Percentiles rank a stretch among this genome's conserved stretches.
These are phyloP conservation scores for Centropristis striata DNA, from an alignment of 2,113 vertebrate species.

Conservation along the genomic window DNA sequence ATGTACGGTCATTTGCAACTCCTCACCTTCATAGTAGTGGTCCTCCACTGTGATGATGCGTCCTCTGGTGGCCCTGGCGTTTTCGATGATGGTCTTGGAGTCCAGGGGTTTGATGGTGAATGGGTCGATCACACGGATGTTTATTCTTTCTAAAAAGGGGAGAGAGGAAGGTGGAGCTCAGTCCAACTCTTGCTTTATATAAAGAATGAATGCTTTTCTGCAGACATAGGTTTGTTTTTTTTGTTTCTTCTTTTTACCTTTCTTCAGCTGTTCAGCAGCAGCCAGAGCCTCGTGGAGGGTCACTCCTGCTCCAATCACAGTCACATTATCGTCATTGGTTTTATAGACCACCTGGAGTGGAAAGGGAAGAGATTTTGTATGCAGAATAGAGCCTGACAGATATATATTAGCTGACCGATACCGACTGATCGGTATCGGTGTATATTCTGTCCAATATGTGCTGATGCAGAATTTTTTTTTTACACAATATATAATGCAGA, in stretches of 20 bases:
- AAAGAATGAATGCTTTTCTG: neutral
- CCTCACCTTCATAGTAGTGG: constrained; percentile 94
- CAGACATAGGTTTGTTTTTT: neutral
- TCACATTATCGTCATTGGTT: constrained; percentile 94
- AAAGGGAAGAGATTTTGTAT: neutral
- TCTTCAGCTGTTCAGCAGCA: constrained; percentile 92
- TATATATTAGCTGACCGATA: too few relatives aligned
- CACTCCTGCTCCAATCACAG: constrained; percentile 93
- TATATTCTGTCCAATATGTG: too few relatives aligned
- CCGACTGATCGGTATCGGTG: too few relatives aligned
- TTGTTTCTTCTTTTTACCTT: constrained; percentile 81
- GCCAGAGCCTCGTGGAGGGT: constrained; percentile 94
- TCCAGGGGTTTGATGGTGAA: constrained; percentile 98
- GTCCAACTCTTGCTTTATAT: neutral
- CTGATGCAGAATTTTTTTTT: too few relatives aligned
- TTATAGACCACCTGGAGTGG: constrained; percentile 90
- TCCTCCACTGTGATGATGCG: constrained; percentile 96
- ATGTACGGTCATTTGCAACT: neutral
- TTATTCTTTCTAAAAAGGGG: constrained; percentile 88
- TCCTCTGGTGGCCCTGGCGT: constrained; percentile 90
- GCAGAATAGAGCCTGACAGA: too few relatives aligned
- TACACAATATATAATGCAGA: too few relatives aligned
- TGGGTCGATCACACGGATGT: constrained; percentile 91
- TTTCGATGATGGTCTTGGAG: constrained; percentile 91
- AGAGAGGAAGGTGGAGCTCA: neutral